Conservation (phyloP, 2,797 vertebrate species). For the Darevskia mixta region DNA sequence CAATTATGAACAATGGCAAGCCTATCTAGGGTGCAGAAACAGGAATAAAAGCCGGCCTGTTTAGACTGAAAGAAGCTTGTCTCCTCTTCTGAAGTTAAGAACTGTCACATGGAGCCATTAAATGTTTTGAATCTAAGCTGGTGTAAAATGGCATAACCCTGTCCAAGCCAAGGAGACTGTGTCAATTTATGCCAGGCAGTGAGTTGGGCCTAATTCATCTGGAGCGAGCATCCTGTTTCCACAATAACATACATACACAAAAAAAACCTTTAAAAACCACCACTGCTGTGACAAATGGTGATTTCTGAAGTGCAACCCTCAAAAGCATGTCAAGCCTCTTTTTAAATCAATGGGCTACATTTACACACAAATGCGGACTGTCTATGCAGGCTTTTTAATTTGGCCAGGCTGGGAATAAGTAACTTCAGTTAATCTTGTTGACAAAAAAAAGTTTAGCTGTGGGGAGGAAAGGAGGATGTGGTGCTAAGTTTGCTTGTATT, state of each 20-base stretch:
- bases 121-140: slow-evolving; percentile 24
- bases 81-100: slow-evolving; percentile 28
- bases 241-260: slow-evolving; percentile 1
- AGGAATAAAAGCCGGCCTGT: slow-evolving; percentile 39
- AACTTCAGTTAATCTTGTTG: slow-evolving; percentile 25
- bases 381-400: slow-evolving; percentile 6
- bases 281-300: neutral
- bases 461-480: neutral
- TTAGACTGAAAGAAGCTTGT: neutral
- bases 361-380: slow-evolving; percentile 27
- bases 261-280: slow-evolving; percentile 9
- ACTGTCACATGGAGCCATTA: neutral
- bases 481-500: neutral
- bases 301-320: slow-evolving; percentile 8
- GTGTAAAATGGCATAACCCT: slow-evolving; percentile 4
- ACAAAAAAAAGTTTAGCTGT: slow-evolving; percentile 12
- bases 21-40: neutral
- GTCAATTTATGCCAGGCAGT: slow-evolving; percentile 15
- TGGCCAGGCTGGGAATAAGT: slow-evolving; percentile 36
- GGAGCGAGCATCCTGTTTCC: slow-evolving; percentile 27
- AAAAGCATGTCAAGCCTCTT: neutral
- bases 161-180: neutral
- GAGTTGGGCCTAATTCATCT: slow-evolving; percentile 26
- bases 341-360: slow-evolving; percentile 4
- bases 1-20: neutral